phyloP scores from a whole-genome alignment of 2,113 vertebrate genomes.

The Corythornis cristatus region DNA sequence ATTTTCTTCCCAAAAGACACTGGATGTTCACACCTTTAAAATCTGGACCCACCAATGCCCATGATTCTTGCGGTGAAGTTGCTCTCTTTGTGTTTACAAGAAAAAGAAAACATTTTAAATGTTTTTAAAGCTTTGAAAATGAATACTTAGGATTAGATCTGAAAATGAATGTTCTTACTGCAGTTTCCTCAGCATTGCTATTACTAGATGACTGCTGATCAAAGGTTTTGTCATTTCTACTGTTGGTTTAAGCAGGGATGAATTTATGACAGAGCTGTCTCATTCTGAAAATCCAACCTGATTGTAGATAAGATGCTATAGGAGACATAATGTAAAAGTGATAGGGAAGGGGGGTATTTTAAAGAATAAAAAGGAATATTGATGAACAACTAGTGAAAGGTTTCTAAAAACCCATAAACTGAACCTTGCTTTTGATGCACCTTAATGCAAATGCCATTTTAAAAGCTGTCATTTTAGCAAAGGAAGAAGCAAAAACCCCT shows the following conservation, averaged over 20 bases:
- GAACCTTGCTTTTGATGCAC: not conserved
- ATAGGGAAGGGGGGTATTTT: not conserved
- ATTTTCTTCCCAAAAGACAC: not conserved
- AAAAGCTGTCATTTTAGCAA: not conserved
- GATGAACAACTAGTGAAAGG: not conserved
- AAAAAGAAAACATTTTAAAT: not conserved
- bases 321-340: not conserved
- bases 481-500: not conserved
- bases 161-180: not conserved
- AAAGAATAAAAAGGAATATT: not conserved
- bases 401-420: not conserved
- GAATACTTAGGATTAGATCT: not conserved
- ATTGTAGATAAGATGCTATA: not conserved
- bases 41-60: not conserved
- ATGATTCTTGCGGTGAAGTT: not conserved
- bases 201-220: not conserved
- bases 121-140: not conserved
- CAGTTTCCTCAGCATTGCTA: not conserved
- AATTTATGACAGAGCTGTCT: not conserved
- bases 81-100: not conserved
- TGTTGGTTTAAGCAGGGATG: not conserved
- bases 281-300: not conserved
- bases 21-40: not conserved
- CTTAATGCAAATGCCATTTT: not conserved
- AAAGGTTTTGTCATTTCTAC: not conserved